phyloP scores from a whole-genome alignment of 2,888 invertebrate genomes.

The Oxystoma pomonae region DNA sequence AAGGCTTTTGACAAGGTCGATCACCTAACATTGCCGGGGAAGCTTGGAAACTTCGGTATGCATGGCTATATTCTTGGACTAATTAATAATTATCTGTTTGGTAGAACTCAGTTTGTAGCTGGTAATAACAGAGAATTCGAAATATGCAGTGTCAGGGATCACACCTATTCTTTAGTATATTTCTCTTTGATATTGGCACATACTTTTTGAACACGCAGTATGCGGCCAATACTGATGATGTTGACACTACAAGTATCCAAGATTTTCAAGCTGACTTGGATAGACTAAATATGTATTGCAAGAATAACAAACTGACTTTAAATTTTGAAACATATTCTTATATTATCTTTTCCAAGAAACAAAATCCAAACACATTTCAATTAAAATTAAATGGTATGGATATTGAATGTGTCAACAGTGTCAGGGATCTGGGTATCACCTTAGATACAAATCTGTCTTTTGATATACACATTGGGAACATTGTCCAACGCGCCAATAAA shows the following conservation, averaged over 20 bases:
- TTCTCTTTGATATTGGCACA: not conserved
- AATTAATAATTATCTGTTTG: not conserved
- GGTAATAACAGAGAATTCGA: not conserved
- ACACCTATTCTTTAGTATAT: too few species aligned
- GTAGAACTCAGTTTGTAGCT: not conserved
- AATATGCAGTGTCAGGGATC: too few species aligned
- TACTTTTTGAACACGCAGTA: not conserved
- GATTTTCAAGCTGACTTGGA: not conserved
- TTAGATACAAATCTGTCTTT: not conserved
- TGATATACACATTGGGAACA: not conserved
- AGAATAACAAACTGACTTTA: not conserved
- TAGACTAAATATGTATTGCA: not conserved
- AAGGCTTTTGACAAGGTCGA: not conserved
- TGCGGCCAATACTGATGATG: not conserved
- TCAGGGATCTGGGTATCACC: not conserved
- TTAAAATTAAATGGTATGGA: not conserved
- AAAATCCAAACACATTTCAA: not conserved
- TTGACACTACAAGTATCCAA: not conserved
- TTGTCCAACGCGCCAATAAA: not conserved
- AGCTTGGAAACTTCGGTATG: not conserved
- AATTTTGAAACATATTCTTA: not conserved
- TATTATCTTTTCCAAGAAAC: not conserved
- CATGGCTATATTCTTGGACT: not conserved
- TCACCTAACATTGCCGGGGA: not conserved
- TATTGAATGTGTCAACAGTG: not conserved